Evolutionary conservation across 2,888 invertebrate genomes (phyloP).

Genomic region (Agrotis puta): DNA sequence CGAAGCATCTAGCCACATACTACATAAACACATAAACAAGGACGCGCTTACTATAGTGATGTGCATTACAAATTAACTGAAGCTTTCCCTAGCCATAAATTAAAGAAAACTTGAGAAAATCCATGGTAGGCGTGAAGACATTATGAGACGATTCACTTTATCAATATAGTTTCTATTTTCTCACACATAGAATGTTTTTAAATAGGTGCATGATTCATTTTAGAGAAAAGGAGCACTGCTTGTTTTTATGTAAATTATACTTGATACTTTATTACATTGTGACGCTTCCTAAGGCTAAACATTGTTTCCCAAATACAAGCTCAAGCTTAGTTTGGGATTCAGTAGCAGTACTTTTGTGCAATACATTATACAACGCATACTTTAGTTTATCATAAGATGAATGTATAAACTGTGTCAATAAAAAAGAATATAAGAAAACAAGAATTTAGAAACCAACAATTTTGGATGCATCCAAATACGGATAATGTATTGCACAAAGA

Average conservation of each 20-base stretch:
- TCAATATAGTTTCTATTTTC: constrained; percentile 13
- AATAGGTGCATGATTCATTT: neutral
- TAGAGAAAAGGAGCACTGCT: neutral
- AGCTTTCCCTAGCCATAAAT: constrained; percentile 34
- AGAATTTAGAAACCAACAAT: neutral
- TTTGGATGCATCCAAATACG: neutral
- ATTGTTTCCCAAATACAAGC: no score
- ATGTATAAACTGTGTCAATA: no score
- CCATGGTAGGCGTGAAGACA: neutral
- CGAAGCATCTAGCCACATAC: neutral
- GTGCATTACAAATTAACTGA: constrained; percentile 15
- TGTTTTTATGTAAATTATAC: neutral
- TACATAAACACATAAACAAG: neutral
- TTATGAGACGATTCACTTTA: constrained; percentile 19
- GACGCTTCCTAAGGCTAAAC: no score
- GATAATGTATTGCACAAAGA: no score
- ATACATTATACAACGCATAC: no score
- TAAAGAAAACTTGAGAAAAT: constrained; percentile 32
- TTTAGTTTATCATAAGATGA: no score
- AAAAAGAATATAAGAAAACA: no score
- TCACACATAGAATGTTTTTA: neutral
- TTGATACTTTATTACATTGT: no score
- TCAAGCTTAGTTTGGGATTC: no score
- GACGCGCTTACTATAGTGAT: neutral
- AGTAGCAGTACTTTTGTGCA: no score